Percentiles rank a stretch among this genome's conserved stretches.
These are phyloP conservation scores for Mesoligia furuncula DNA, from an alignment of 2,888 invertebrate species.

Conservation along the genomic window DNA sequence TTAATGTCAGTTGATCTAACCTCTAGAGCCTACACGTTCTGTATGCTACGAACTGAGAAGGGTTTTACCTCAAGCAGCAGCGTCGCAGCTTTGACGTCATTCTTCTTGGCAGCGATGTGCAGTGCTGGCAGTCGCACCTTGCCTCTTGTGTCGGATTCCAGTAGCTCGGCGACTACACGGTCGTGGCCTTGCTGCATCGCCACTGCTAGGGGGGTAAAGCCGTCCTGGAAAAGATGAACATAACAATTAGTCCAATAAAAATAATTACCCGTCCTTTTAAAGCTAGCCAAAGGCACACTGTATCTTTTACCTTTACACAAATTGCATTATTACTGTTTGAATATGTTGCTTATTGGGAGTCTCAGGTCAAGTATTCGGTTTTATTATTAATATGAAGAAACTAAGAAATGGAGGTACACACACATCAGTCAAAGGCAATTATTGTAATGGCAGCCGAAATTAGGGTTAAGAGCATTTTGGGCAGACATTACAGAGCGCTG, in stretches of 20 bases:
- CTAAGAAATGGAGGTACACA: neutral
- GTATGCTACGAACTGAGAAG: neutral
- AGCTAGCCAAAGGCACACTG: too few relatives aligned
- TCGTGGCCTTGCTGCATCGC: slow-evolving; percentile 99
- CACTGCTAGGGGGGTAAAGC: slow-evolving; percentile 99
- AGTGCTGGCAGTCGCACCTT: slow-evolving; percentile 98
- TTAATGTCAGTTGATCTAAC: neutral
- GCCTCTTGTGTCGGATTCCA: slow-evolving; percentile 99
- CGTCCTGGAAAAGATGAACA: slow-evolving; percentile 92
- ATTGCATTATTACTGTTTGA: neutral
- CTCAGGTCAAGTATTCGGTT: neutral
- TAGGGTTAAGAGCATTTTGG: neutral
- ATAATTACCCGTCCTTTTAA: too few relatives aligned
- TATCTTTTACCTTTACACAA: neutral
- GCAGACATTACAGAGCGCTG: neutral
- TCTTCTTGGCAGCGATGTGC: slow-evolving; percentile 99
- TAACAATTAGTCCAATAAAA: neutral
- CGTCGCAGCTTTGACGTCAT: slow-evolving; percentile 98
- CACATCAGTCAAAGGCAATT: neutral
- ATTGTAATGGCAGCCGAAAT: neutral
- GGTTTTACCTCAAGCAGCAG: slow-evolving; percentile 94
- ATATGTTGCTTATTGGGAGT: neutral
- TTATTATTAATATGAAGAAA: neutral
- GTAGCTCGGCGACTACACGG: slow-evolving; percentile 97
- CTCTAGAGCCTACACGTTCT: neutral